Percentiles rank a stretch among this genome's conserved stretches.
These are phyloP conservation scores for Mustela lutreola DNA, from an alignment of 2,113 vertebrate species.

Conservation along the genomic window DNA sequence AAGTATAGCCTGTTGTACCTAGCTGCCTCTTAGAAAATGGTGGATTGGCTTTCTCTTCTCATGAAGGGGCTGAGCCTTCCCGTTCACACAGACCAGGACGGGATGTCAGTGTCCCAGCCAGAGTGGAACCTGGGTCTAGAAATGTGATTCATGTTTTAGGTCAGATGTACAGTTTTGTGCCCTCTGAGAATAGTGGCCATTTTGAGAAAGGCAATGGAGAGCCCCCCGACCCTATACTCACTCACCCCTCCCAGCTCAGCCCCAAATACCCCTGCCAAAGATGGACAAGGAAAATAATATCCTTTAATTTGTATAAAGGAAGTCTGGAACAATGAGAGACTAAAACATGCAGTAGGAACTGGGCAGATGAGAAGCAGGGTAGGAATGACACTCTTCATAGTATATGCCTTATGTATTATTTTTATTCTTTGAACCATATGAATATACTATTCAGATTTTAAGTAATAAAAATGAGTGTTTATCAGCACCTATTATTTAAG, in stretches of 20 bases:
- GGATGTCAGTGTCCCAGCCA: background rate
- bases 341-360: conserved; percentile 12
- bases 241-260: background rate
- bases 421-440: conserved; percentile 20
- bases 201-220: conserved; percentile 44
- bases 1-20: background rate
- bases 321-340: background rate
- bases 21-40: background rate
- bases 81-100: background rate
- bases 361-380: background rate
- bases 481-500: conserved; percentile 1
- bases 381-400: background rate
- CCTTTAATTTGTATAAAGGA: conserved; percentile 16
- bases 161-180: background rate
- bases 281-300: background rate
- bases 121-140: background rate
- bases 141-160: conserved; percentile 24
- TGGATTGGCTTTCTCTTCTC: background rate
- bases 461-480: conserved; percentile 41
- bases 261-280: background rate
- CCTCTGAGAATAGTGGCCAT: background rate
- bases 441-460: conserved; percentile 57
- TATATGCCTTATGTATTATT: background rate
- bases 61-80: background rate
- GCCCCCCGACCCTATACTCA: background rate